Percentiles rank a stretch among this genome's conserved stretches.
These are phyloP conservation scores for Otolemur garnettii DNA, from an alignment of 2,113 vertebrate genomes.

Conservation along the genomic window DNA sequence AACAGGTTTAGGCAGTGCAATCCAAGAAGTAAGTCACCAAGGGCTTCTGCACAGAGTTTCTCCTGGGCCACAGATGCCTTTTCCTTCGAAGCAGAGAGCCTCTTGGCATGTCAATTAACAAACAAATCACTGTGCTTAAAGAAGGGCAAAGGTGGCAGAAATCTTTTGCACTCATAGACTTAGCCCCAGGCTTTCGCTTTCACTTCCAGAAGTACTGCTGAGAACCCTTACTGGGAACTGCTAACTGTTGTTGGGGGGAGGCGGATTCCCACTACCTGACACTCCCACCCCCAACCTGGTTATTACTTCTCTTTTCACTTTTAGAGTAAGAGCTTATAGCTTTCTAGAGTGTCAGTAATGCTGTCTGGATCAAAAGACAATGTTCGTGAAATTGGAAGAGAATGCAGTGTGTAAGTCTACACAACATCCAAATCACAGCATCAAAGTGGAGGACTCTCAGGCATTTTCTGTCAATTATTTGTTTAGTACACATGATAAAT, in stretches of 20 bases:
- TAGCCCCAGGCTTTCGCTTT: constrained; percentile 53
- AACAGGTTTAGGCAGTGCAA: neutral
- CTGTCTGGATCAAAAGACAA: neutral
- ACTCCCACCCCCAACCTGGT: neutral
- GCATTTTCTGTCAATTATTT: neutral
- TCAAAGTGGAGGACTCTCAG: neutral
- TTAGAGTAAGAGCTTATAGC: neutral
- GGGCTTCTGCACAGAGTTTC: neutral
- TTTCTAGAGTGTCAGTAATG: constrained; percentile 44
- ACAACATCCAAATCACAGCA: neutral
- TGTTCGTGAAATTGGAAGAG: constrained; percentile 5
- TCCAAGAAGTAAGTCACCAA: neutral
- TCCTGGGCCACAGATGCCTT: constrained; percentile 33
- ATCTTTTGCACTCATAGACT: neutral
- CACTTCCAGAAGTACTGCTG: constrained; percentile 18
- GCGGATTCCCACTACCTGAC: neutral
- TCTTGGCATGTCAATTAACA: constrained; percentile 55
- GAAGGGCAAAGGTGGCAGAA: constrained; percentile 63
- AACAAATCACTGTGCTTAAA: constrained; percentile 47
- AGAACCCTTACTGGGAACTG: constrained; percentile 17
- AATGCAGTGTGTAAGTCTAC: neutral
- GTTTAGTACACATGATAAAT: neutral
- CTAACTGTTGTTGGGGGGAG: neutral
- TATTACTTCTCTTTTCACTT: neutral
- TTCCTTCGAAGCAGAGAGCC: constrained; percentile 11